Evolutionary conservation across 2,888 invertebrate genomes (phyloP).

Genomic region (Bugulina stolonifera): DNA sequence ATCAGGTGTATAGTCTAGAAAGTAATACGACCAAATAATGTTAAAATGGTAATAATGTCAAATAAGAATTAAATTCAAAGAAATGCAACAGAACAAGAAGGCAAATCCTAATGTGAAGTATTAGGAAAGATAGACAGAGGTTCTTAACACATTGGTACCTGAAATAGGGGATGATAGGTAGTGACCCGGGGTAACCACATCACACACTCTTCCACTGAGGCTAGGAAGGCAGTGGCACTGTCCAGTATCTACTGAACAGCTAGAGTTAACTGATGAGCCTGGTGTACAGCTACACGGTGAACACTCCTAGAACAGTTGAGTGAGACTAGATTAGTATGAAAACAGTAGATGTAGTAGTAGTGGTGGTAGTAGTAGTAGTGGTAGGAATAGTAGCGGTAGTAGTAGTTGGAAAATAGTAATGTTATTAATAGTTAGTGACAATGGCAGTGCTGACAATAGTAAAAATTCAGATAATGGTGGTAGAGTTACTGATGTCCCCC

Average conservation of each 20-base stretch:
- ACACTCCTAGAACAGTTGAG: conserved; percentile 28
- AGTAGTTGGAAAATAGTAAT: not conserved
- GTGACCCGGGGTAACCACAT: conserved; percentile 9
- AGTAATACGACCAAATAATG: not conserved
- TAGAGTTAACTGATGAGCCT: not conserved
- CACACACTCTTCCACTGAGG: not conserved
- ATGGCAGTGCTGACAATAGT: not conserved
- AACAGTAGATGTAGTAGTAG: not conserved
- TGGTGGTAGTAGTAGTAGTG: not conserved
- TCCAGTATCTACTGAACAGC: not conserved
- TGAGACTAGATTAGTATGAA: too few relatives aligned
- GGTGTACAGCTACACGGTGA: not conserved
- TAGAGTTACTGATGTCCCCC: too few relatives aligned
- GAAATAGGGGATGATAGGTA: conserved; percentile 22
- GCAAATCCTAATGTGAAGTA: too few relatives aligned
- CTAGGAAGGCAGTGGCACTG: conserved; percentile 3
- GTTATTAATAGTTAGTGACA: not conserved
- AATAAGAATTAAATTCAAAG: too few relatives aligned
- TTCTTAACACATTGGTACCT: too few relatives aligned
- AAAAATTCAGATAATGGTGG: not conserved
- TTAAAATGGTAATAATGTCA: not conserved
- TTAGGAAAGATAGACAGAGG: too few relatives aligned
- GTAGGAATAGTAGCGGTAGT: not conserved
- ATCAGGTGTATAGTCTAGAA: not conserved
- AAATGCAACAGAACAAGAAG: too few relatives aligned